Evolutionary conservation across 2,888 invertebrate genomes (phyloP), one percentile per base, ranked within the genome.

Genomic region (Lycocerus yunnanus): DNA sequence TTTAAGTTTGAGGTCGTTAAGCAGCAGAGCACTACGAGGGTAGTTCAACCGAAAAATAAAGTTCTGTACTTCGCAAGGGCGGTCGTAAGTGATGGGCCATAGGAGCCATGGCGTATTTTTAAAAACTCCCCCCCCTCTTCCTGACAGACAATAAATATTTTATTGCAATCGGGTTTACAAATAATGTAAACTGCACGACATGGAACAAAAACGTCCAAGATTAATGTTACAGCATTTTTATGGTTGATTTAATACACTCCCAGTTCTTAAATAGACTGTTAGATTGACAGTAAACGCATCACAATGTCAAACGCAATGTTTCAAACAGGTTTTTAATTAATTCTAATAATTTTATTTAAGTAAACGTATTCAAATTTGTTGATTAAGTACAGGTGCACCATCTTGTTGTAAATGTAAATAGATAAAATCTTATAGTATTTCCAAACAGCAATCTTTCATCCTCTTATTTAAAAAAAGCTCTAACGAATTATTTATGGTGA

Each of bases 11-110:
- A 43, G 43, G 43, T 43, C 43, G n/a, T 43, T 43, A 27, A 27
- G 13, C 13, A 43, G n/a, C 11, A 18, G 2, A 18, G 69, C 60
- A 66, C 58, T 71, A 72, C 72, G 61, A 75, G 71, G 43, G 43
- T 43, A n/a, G 43, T 43, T 43, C 43, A 43, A 43, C 6, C 43
- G n/a, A 43, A 43, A 43, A 21, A 1, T n/a, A n/a, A n/a, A n/a
- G n/a, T n/a, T n/a, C n/a, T n/a, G n/a, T n/a, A n/a, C n/a, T n/a
- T n/a, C n/a, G n/a, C n/a, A n/a, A n/a, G n/a, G n/a, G n/a, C n/a
- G n/a, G n/a, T n/a, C n/a, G n/a, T n/a, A n/a, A n/a, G n/a, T n/a
- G n/a, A n/a, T n/a, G n/a, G n/a, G n/a, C n/a, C n/a, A n/a, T n/a
- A n/a, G n/a, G n/a, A n/a, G n/a, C n/a, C n/a, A n/a, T n/a, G n/a